These are phyloP conservation scores for Simalia tracyae DNA, from an alignment of 2,797 vertebrate species.

Conservation along the genomic window DNA sequence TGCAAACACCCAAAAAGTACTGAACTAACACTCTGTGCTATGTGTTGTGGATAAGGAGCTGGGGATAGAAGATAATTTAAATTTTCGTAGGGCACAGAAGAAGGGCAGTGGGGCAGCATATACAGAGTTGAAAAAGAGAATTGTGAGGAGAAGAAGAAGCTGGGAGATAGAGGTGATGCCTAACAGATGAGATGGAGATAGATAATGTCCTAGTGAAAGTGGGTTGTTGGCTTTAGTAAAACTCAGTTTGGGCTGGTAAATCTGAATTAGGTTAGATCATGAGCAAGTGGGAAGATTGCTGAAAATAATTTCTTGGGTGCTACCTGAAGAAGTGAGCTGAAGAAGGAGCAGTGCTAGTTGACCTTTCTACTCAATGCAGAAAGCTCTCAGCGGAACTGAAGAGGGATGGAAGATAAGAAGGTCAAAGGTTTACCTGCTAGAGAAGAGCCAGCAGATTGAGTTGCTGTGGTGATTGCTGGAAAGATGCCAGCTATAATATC, in stretches of 20 bases:
- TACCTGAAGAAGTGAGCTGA: background rate
- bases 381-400: background rate
- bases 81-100: background rate
- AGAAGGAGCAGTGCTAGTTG: background rate
- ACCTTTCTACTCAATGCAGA: background rate
- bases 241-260: background rate
- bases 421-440: background rate
- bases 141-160: background rate
- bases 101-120: background rate
- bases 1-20: background rate
- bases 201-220: background rate
- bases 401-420: background rate
- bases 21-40: background rate
- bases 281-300: background rate
- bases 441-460: background rate
- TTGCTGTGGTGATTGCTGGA: background rate
- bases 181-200: background rate
- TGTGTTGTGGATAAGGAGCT: background rate
- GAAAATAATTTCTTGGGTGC: background rate
- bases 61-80: background rate
- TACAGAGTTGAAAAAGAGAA: background rate
- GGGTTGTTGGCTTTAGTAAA: background rate
- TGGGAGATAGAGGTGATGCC: background rate
- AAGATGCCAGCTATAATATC: background rate
- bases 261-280: background rate